Evolutionary conservation across 35 echinoderm and acorn worm species (phyloP).

Genomic region (Apostichopus parvimensis): DNA sequence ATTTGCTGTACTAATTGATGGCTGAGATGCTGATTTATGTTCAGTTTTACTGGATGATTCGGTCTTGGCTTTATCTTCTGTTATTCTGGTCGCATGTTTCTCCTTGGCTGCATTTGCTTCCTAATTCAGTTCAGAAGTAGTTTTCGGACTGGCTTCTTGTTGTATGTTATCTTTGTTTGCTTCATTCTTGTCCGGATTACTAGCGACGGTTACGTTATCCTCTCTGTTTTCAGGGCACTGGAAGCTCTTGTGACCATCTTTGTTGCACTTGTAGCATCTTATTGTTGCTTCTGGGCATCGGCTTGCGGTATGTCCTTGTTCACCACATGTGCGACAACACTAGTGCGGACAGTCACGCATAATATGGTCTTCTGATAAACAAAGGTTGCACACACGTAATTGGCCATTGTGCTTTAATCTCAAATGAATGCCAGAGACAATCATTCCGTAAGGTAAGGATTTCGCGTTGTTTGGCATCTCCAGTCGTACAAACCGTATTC

Average conservation of each 20-base stretch:
- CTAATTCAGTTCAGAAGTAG: not conserved
- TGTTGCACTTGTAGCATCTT: not conserved
- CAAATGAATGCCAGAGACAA: not conserved
- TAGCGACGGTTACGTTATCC: not conserved
- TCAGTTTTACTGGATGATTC: no score
- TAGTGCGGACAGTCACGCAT: not conserved
- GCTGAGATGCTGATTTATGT: not conserved
- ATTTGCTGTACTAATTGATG: not conserved
- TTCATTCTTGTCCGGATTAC: not conserved
- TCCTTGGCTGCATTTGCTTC: no score
- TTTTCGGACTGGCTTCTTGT: no score
- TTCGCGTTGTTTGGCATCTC: not conserved
- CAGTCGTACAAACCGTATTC: not conserved
- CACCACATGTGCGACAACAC: not conserved
- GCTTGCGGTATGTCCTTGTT: not conserved
- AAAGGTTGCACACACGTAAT: not conserved
- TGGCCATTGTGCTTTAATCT: slow-evolving; percentile 19
- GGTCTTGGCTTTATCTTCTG: no score
- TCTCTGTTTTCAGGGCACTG: not conserved
- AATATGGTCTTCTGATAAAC: not conserved
- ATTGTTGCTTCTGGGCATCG: not conserved
- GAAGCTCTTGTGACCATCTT: not conserved
- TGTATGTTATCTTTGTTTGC: not conserved
- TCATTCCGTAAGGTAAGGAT: not conserved
- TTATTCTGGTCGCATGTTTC: no score